Evolutionary conservation across 2,113 vertebrate genomes (phyloP).

Genomic region (Monopterus albus): DNA sequence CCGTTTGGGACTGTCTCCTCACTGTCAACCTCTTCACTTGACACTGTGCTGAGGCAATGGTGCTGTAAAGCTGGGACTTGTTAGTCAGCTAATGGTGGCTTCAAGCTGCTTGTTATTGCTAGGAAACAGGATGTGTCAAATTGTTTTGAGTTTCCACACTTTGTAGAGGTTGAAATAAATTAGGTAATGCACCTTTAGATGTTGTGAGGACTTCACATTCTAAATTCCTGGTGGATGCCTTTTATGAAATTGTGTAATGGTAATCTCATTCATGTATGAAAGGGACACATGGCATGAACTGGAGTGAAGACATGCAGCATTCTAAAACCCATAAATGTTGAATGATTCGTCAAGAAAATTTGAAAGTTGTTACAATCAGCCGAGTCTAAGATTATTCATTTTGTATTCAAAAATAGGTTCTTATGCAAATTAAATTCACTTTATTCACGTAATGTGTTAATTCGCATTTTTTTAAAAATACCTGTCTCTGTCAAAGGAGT

Average conservation of each 20-base stretch:
- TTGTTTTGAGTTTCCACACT: too few species aligned
- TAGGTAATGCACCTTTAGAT: too few species aligned
- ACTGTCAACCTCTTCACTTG: too few species aligned
- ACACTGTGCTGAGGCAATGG: too few species aligned
- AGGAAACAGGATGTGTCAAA: too few species aligned
- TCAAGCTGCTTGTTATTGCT: too few species aligned
- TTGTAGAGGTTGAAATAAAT: too few species aligned
- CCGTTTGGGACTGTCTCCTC: too few species aligned
- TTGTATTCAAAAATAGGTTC: background rate
- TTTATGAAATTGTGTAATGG: background rate
- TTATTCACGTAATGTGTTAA: background rate
- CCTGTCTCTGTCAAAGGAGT: slow-evolving; percentile 97
- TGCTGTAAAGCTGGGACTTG: too few species aligned
- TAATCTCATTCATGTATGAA: slow-evolving; percentile 67
- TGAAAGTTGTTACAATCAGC: background rate
- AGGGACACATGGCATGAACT: slow-evolving; percentile 23
- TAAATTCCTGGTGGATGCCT: background rate
- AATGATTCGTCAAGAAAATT: slow-evolving; percentile 9
- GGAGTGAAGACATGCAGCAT: slow-evolving; percentile 25
- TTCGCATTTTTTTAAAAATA: slow-evolving; percentile 73
- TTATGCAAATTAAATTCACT: background rate
- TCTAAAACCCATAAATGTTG: background rate
- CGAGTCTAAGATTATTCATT: background rate
- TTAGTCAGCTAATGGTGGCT: too few species aligned
- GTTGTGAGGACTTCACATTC: background rate